Evolutionary conservation across 2,888 invertebrate genomes (phyloP).

Genomic region (Auanema freiburgensis): DNA sequence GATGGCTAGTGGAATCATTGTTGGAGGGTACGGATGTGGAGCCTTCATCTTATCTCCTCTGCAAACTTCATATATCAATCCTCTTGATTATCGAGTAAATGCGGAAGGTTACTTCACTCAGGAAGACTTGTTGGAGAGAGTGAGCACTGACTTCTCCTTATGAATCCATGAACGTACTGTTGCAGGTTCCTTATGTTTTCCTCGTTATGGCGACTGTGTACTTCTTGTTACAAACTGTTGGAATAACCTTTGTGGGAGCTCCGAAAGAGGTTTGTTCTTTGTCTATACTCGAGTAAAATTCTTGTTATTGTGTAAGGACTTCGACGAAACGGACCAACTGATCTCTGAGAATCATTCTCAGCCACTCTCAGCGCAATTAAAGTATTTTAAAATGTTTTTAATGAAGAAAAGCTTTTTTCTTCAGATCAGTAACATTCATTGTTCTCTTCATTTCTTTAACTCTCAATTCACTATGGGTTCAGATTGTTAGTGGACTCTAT

Average conservation of each 20-base stretch:
- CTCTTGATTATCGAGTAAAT: constrained; percentile 52
- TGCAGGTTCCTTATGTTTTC: constrained; percentile 53
- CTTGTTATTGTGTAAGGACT: constrained; percentile 8
- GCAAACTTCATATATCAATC: constrained; percentile 58
- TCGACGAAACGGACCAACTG: constrained; percentile 22
- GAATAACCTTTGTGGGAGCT: constrained; percentile 51
- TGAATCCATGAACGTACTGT: neutral
- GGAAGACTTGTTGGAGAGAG: constrained; percentile 56
- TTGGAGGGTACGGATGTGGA: constrained; percentile 66
- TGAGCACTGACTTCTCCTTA: constrained; percentile 9
- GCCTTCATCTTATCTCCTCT: constrained; percentile 36
- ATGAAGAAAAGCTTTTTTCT: constrained; percentile 14
- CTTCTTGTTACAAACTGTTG: constrained; percentile 50
- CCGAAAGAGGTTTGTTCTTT: constrained; percentile 26
- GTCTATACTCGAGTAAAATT: neutral
- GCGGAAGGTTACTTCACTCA: constrained; percentile 57
- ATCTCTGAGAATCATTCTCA: constrained; percentile 6
- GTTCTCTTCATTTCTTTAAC: constrained; percentile 52
- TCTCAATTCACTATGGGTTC: constrained; percentile 56
- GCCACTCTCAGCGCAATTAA: neutral
- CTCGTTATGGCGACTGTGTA: constrained; percentile 54
- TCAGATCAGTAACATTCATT: constrained; percentile 49
- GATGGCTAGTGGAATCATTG: constrained; percentile 65
- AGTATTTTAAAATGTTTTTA: neutral
- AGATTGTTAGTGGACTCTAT: constrained; percentile 56